Evolutionary conservation across 2,797 vertebrate genomes (phyloP).

Genomic region (Etheostoma nigrum): DNA sequence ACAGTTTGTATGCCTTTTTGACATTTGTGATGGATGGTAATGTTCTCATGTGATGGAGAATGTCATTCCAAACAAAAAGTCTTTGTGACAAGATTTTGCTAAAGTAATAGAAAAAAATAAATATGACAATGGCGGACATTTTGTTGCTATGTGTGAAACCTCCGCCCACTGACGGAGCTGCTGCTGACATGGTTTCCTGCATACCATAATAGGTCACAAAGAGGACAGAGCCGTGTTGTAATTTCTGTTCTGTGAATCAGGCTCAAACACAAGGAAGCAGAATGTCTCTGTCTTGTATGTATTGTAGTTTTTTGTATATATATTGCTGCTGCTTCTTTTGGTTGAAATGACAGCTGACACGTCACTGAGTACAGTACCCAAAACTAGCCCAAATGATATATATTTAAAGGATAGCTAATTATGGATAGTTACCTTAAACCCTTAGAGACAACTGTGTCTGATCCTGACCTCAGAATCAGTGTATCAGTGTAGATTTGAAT

Average conservation of each 20-base stretch:
- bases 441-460: not conserved
- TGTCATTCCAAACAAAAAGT: too few relatives aligned
- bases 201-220: too few relatives aligned
- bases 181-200: constrained; percentile 4
- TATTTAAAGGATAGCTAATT: not conserved
- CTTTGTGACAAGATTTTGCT: too few relatives aligned
- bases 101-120: too few relatives aligned
- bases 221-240: not conserved
- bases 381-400: not conserved
- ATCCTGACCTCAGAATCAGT: not conserved
- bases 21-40: too few relatives aligned
- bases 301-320: not conserved
- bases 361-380: not conserved
- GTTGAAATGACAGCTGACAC: not conserved
- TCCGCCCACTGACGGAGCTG: not conserved
- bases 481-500: not conserved
- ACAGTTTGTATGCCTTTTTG: too few relatives aligned
- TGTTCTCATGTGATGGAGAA: too few relatives aligned
- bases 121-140: not conserved
- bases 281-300: not conserved
- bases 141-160: not conserved
- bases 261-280: constrained; percentile 1
- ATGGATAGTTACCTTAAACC: too few relatives aligned
- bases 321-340: not conserved
- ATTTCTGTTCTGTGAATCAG: constrained; percentile 37